A percentile compares a stretch with the other conserved stretches of the same genome.
Evolutionary conservation across 1,140 invertebrate species (phyloP).

Genomic region (Riptortus pedestris): DNA sequence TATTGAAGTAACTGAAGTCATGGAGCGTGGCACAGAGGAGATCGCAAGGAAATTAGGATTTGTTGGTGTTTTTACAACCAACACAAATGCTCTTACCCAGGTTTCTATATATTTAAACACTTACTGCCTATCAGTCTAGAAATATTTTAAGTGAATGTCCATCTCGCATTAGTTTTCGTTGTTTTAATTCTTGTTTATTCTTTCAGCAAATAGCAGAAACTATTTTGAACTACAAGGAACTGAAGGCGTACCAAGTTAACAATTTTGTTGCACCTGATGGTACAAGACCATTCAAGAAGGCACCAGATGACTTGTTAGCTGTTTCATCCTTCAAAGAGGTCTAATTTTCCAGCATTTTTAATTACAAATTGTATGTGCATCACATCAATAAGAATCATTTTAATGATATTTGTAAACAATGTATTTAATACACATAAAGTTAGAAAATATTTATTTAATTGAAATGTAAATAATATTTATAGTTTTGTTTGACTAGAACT

Average conservation of each 20-base stretch:
- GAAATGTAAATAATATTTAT: too few species aligned
- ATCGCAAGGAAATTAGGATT: constrained; percentile 54
- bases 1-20: constrained; percentile 59
- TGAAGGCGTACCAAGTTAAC: constrained; percentile 70
- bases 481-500: too few species aligned
- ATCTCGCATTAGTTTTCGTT: too few species aligned
- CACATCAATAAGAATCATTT: too few species aligned
- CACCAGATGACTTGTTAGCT: constrained; percentile 59
- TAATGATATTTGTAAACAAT: too few species aligned
- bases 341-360: too few species aligned
- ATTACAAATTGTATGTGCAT: too few species aligned
- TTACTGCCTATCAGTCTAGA: neutral
- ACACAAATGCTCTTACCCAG: constrained; percentile 73
- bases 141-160: constrained; percentile 1
- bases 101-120: constrained; percentile 41
- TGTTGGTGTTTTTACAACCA: constrained; percentile 68
- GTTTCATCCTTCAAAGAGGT: constrained; percentile 60
- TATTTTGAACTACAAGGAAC: constrained; percentile 65
- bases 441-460: too few species aligned
- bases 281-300: constrained; percentile 57
- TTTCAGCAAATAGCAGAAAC: constrained; percentile 65
- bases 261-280: constrained; percentile 58
- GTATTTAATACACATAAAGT: too few species aligned
- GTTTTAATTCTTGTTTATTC: too few species aligned
- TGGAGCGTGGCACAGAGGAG: constrained; percentile 60